A percentile compares a stretch with the other conserved stretches of the same genome.
Conservation (phyloP, 2,113 vertebrate species). For the Bambusicola thoracicus region DNA sequence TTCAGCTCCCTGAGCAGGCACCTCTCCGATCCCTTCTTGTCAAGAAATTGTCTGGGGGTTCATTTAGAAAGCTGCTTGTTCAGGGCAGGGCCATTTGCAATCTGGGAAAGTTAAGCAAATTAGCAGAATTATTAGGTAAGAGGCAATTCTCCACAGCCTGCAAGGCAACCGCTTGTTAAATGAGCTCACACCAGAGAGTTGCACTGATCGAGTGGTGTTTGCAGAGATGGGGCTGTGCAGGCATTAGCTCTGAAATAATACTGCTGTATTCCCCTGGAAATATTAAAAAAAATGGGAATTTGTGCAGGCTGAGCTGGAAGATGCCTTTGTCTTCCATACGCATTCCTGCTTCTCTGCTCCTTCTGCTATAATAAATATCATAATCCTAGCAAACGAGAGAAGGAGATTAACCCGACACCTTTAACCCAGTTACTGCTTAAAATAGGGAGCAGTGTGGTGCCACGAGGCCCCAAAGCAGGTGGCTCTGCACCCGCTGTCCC, state of each 20-base stretch:
- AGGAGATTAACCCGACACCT: background rate
- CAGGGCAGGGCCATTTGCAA: constrained; percentile 37
- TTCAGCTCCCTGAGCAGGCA: constrained; percentile 1
- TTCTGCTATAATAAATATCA: background rate
- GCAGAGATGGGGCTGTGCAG: constrained; percentile 28
- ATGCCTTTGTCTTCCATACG: background rate
- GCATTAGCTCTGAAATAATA: constrained; percentile 21
- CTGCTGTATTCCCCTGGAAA: background rate
- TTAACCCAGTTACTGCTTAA: background rate
- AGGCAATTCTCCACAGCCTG: constrained; percentile 70
- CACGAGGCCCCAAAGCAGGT: background rate
- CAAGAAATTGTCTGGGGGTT: constrained; percentile 29
- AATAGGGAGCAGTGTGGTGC: background rate
- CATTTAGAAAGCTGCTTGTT: constrained; percentile 42
- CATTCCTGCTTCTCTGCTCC: background rate
- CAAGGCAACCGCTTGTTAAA: constrained; percentile 69
- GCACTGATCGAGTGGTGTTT: constrained; percentile 33
- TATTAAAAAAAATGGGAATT: background rate
- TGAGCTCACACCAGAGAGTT: constrained; percentile 60
- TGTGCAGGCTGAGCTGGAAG: background rate
- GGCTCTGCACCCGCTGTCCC: background rate
- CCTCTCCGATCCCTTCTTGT: constrained; percentile 7
- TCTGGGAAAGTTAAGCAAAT: constrained; percentile 66
- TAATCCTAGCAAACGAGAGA: background rate
- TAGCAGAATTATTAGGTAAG: constrained; percentile 71